Evolutionary conservation across 2,888 invertebrate genomes (phyloP).

Genomic region (Eupithecia subfuscata): DNA sequence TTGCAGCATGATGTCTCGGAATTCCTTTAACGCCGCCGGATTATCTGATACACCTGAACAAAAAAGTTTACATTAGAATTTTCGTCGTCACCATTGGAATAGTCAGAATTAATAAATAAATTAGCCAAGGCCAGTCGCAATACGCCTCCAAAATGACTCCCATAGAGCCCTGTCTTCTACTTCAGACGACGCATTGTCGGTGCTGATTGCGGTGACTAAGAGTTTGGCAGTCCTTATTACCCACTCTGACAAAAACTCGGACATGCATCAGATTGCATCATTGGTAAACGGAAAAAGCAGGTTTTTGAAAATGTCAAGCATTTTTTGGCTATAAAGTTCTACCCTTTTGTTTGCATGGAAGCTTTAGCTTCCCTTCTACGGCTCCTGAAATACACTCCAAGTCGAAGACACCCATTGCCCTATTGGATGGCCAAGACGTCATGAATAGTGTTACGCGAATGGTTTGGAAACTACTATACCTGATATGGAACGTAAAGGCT

Average conservation of each 20-base stretch:
- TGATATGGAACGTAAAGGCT: slow-evolving; percentile 31
- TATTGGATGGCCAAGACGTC: background rate
- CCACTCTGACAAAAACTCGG: background rate
- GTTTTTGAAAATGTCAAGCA: background rate
- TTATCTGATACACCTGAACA: slow-evolving; percentile 50
- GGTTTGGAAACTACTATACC: slow-evolving; percentile 19
- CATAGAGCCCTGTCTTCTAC: background rate
- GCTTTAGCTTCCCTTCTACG: background rate
- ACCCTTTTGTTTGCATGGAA: background rate
- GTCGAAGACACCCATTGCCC: too few species aligned
- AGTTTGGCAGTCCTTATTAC: background rate
- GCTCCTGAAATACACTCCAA: background rate
- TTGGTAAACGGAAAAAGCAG: background rate
- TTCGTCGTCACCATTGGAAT: background rate
- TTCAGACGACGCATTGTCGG: background rate
- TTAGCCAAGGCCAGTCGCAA: too few species aligned
- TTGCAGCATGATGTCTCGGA: slow-evolving; percentile 30
- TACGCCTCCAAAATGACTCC: background rate
- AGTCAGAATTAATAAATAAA: background rate
- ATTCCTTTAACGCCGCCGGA: slow-evolving; percentile 50
- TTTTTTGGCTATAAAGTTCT: background rate
- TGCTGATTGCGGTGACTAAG: background rate
- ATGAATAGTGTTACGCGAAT: background rate
- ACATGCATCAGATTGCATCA: background rate
- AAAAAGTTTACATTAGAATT: background rate